Percentiles rank a stretch among this genome's conserved stretches.
These are phyloP conservation scores for Herpailurus yagouaroundi DNA, from an alignment of 2,113 vertebrate genomes.

Conservation along the genomic window DNA sequence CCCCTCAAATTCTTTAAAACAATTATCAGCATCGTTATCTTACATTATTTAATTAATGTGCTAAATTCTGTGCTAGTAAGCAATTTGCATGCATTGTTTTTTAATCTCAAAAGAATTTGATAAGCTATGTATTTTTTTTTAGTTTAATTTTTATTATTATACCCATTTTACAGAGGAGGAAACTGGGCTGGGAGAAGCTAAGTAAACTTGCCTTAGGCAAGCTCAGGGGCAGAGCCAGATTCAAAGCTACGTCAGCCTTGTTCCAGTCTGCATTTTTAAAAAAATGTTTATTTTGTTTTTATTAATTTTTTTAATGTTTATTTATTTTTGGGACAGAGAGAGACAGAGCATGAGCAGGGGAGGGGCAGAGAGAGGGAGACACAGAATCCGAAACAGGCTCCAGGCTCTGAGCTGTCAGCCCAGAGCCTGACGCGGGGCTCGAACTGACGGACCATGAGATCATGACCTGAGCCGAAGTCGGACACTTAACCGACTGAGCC, in stretches of 20 bases:
- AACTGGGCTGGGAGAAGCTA: neutral
- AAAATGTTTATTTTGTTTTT: too few relatives aligned
- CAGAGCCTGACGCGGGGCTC: too few relatives aligned
- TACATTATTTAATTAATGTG: neutral
- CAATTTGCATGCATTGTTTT: neutral
- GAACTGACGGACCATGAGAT: too few relatives aligned
- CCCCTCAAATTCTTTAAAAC: neutral
- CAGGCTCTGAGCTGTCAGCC: too few relatives aligned
- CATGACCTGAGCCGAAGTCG: too few relatives aligned
- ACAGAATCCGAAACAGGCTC: too few relatives aligned
- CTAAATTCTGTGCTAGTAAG: neutral
- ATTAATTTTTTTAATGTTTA: too few relatives aligned
- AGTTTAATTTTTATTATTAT: neutral
- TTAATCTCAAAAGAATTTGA: neutral
- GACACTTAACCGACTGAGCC: too few relatives aligned
- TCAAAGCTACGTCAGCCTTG: neutral
- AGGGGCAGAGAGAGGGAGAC: too few relatives aligned
- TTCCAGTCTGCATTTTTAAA: neutral
- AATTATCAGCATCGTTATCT: neutral
- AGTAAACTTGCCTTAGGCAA: neutral
- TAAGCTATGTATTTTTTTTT: neutral
- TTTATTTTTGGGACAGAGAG: too few relatives aligned
- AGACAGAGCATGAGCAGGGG: too few relatives aligned
- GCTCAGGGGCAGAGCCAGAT: neutral
- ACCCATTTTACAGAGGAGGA: neutral